Evolutionary conservation across 2,113 vertebrate genomes (phyloP), one percentile per base, ranked within the genome.

Genomic region (Ptychochromis oligacanthus): DNA sequence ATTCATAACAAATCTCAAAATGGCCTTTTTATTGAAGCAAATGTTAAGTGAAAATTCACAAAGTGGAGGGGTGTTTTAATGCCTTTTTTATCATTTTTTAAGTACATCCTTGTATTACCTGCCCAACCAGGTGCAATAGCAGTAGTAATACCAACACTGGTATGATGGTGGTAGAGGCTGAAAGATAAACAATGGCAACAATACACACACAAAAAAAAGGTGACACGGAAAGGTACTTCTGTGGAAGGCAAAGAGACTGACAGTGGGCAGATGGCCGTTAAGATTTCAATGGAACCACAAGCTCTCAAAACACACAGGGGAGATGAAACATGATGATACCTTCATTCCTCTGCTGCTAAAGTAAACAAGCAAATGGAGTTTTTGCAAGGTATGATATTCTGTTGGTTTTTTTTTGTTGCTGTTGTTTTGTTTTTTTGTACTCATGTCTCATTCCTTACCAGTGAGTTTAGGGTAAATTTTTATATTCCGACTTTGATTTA

Each of bases 271-370:
- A 78, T 78, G 40, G 14, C 31, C 14, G 28, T 18, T 54, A 22
- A 20, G 70, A 82, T 82, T 87, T 87, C 76, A 74, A 38, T 80
- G 79, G 79, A 87, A 87, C 2, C 18, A 24, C 57, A 26, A 0
- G 22, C 36, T 62, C 4, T 40, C 5, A 61, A 78, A 64, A 62
- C 46, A 64, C 24, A 34, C 62, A 61, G 8, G 49, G 62, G 6
- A 59, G 75, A 60, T 75, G 36, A 70, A 22, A 61, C 26, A 61
- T 49, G 14, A 11, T 2, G 10, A 70, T 52, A 72, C 22, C 22
- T 11, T 81, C 54, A 84, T 81, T 89, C 62, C 22, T 62, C 20
- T n/a, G 26, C 11, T 60, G 54, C 43, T 49, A 82, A 82, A 80
- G 6, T 43, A 82, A 65, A 75, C 49, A 65, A 77, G 10, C 55